Evolutionary conservation across 2,888 invertebrate species (phyloP).

Genomic region (Spodoptera littoralis): DNA sequence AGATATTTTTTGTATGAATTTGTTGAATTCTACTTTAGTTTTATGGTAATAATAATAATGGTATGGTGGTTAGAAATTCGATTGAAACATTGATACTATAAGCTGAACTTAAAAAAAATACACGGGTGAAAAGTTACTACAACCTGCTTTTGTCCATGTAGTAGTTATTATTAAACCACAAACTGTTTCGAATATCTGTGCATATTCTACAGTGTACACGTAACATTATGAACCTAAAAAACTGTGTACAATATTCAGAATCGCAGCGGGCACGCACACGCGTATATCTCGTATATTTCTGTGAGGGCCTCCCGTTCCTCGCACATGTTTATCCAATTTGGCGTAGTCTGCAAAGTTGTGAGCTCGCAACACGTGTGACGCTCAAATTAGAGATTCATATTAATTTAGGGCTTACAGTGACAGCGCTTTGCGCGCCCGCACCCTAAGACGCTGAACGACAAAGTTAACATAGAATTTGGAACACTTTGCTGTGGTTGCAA

Average conservation of each 20-base stretch:
- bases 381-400: conserved; percentile 88
- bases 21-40: too few relatives aligned
- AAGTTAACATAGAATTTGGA: conserved; percentile 69
- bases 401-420: conserved; percentile 84
- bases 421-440: conserved; percentile 70
- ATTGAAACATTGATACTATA: too few relatives aligned
- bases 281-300: conserved; percentile 58
- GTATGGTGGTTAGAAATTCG: too few relatives aligned
- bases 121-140: too few relatives aligned
- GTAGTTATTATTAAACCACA: too few relatives aligned
- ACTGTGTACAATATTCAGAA: conserved; percentile 18
- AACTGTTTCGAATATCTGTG: not conserved
- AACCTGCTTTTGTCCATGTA: too few relatives aligned
- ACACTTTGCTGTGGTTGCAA: conserved; percentile 64
- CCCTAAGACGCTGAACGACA: conserved; percentile 66
- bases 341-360: conserved; percentile 88
- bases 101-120: too few relatives aligned
- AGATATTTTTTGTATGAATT: too few relatives aligned
- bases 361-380: conserved; percentile 86
- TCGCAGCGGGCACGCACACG: conserved; percentile 24
- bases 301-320: conserved; percentile 68
- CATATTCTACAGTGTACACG: not conserved
- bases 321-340: conserved; percentile 88
- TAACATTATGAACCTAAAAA: conserved; percentile 12
- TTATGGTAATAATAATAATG: too few relatives aligned